These are phyloP conservation scores for Cheilosia grossa DNA, from an alignment of 2,888 invertebrate species.

Conservation along the genomic window DNA sequence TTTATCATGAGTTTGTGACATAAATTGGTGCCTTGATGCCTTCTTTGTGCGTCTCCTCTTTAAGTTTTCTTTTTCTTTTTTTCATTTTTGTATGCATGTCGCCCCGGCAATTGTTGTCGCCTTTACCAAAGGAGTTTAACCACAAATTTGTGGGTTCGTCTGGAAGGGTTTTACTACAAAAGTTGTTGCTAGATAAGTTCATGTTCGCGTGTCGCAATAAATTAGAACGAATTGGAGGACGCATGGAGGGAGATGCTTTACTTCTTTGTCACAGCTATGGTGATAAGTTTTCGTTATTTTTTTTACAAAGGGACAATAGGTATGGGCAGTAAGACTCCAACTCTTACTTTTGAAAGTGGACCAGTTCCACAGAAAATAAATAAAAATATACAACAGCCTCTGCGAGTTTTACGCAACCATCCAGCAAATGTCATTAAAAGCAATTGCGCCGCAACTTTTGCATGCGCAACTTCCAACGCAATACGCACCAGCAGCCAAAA, in stretches of 20 bases:
- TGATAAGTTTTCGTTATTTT: no score
- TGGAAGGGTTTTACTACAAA: conserved; percentile 2
- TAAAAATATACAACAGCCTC: no score
- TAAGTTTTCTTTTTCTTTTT: conserved; percentile 6
- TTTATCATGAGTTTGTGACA: conserved; percentile 66
- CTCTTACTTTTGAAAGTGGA: no score
- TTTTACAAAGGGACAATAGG: no score
- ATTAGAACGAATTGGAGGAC: conserved; percentile 21
- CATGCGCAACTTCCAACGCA: background rate
- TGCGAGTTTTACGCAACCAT: no score
- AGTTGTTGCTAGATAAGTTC: background rate
- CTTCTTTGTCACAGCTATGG: no score
- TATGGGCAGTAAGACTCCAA: no score
- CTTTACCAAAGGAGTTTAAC: conserved; percentile 12
- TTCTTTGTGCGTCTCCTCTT: conserved; percentile 31
- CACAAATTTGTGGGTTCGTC: conserved; percentile 9
- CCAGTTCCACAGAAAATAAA: no score
- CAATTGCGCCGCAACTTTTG: background rate
- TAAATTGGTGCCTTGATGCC: conserved; percentile 66
- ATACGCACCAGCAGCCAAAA: background rate
- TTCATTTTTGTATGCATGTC: background rate
- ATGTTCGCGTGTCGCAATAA: conserved; percentile 41
- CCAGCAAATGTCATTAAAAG: background rate
- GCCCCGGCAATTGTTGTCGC: background rate
- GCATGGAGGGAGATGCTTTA: no score